Percentiles rank a stretch among this genome's conserved stretches.
Evolutionary conservation across 2,797 vertebrate species (phyloP).

Genomic region (Oreochromis mossambicus): DNA sequence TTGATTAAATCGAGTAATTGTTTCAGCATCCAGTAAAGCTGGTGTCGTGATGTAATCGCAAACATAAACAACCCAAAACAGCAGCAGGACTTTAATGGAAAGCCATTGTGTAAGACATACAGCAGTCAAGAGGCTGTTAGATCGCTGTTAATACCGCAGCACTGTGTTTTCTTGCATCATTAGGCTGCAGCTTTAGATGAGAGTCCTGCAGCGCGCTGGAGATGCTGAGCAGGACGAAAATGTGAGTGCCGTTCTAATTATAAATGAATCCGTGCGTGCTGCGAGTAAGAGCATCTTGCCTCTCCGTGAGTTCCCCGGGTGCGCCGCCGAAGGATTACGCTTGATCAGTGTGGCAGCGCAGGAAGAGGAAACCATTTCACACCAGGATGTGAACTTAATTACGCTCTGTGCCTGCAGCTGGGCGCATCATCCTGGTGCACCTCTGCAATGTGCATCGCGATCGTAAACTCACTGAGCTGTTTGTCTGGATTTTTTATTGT

Average conservation of each 20-base stretch:
- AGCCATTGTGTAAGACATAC: neutral
- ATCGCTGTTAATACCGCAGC: neutral
- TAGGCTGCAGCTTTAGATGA: neutral
- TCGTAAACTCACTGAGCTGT: neutral
- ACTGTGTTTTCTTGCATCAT: neutral
- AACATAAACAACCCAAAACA: neutral
- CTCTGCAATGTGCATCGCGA: neutral
- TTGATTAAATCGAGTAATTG: neutral
- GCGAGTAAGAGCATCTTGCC: neutral
- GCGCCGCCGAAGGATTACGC: neutral
- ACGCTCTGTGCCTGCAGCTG: neutral
- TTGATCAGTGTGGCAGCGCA: neutral
- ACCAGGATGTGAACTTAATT: slow-evolving; percentile 29
- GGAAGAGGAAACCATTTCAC: slow-evolving; percentile 30
- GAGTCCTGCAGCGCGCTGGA: neutral
- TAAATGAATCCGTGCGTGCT: neutral
- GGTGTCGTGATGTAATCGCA: neutral
- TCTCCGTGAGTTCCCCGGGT: neutral
- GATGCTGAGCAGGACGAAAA: neutral
- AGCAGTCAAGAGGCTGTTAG: neutral
- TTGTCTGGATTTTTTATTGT: neutral
- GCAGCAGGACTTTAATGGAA: neutral
- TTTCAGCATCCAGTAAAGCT: neutral
- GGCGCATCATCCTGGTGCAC: neutral
- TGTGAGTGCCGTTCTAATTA: slow-evolving; percentile 1